phyloP scores from a whole-genome alignment of 2,797 vertebrate genomes.

The Fratercula arctica region DNA sequence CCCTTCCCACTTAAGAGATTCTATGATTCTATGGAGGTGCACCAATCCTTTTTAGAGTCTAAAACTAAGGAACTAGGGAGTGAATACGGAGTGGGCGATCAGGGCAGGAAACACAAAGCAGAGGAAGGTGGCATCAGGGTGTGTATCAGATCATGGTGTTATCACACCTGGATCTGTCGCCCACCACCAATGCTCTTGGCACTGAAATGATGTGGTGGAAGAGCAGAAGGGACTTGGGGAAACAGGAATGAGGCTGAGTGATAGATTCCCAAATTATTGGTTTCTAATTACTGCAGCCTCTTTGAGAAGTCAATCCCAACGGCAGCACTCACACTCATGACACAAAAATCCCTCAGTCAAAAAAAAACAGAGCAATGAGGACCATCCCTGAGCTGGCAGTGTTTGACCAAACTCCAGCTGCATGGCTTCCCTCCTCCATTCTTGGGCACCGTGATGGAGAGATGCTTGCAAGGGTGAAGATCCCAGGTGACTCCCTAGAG shows the following conservation, averaged over 20 bases:
- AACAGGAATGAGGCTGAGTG: background rate
- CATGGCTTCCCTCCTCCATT: accelerated
- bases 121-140: background rate
- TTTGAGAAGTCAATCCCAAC: background rate
- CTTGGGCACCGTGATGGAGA: accelerated
- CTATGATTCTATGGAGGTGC: background rate
- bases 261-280: background rate
- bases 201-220: background rate
- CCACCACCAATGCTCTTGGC: background rate
- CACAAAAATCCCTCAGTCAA: background rate
- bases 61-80: background rate
- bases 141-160: background rate
- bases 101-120: background rate
- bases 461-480: accelerated
- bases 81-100: background rate
- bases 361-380: background rate
- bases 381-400: background rate
- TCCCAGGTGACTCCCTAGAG: accelerated
- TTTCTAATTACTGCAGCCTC: background rate
- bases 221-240: background rate
- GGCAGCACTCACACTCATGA: background rate
- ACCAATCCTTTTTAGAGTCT: background rate
- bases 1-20: background rate
- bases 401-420: background rate
- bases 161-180: background rate